Conservation (phyloP, 1,140 invertebrate species). For the Dufourea novaeangliae region DNA sequence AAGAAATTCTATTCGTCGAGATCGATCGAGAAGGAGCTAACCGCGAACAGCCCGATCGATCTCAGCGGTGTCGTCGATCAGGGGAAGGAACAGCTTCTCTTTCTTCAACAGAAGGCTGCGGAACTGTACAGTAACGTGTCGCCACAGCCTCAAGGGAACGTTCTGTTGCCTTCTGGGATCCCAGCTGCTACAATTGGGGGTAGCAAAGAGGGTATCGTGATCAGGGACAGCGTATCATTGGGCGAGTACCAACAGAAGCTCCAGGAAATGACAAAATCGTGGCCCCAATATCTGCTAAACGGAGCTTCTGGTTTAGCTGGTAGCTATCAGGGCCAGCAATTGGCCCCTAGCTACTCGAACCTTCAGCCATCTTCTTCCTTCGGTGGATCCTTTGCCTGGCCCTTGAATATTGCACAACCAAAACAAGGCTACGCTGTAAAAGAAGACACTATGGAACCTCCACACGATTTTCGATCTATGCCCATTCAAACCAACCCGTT, state of each 20-base stretch:
- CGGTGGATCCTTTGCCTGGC: conserved; percentile 27
- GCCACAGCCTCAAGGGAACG: conserved; percentile 14
- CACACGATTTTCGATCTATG: conserved; percentile 62
- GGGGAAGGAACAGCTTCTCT: background rate
- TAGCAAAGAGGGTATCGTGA: conserved; percentile 64
- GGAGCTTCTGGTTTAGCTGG: background rate
- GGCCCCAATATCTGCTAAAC: conserved; percentile 56
- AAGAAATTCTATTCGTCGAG: conserved; percentile 47
- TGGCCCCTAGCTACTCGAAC: background rate
- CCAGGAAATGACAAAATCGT: conserved; percentile 71
- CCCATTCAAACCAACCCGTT: conserved; percentile 47
- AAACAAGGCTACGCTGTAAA: conserved; percentile 67
- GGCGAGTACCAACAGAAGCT: conserved; percentile 74
- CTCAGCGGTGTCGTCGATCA: background rate
- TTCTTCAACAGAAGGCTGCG: background rate
- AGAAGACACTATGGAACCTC: conserved; percentile 62
- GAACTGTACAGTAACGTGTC: background rate
- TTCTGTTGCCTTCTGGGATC: conserved; percentile 44
- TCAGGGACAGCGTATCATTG: conserved; percentile 69
- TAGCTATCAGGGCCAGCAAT: conserved; percentile 13
- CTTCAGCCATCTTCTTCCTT: background rate
- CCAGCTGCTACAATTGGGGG: conserved; percentile 59
- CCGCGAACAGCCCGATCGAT: conserved; percentile 18
- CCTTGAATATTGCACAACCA: conserved; percentile 47
- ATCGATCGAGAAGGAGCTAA: conserved; percentile 48